Evolutionary conservation across 2,888 invertebrate species (phyloP).

Genomic region (Azorinus chamasolen): DNA sequence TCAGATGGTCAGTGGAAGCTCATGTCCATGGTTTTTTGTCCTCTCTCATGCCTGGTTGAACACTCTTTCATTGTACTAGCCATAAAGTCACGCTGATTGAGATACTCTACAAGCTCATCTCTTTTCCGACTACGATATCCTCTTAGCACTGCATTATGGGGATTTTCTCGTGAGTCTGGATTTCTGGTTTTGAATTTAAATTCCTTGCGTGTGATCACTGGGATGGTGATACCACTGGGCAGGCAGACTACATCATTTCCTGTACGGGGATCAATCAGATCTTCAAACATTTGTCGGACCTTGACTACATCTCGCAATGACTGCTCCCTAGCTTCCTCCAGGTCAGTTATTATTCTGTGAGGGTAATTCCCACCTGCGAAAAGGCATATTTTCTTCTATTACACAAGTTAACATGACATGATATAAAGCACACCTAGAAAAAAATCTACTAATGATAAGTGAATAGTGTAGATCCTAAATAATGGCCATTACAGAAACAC

Average conservation of each 20-base stretch:
- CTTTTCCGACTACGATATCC: constrained; percentile 70
- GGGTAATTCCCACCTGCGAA: constrained; percentile 69
- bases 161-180: constrained; percentile 70
- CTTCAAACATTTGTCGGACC: constrained; percentile 58
- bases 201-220: constrained; percentile 69
- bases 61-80: constrained; percentile 75
- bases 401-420: too few species aligned
- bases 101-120: constrained; percentile 70
- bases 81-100: constrained; percentile 70
- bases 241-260: constrained; percentile 72
- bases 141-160: constrained; percentile 69
- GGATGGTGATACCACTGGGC: constrained; percentile 62
- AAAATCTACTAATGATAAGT: too few species aligned
- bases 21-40: constrained; percentile 30
- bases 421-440: too few species aligned
- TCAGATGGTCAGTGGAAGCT: constrained; percentile 12
- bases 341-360: constrained; percentile 67
- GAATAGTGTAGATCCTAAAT: too few species aligned
- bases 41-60: constrained; percentile 60
- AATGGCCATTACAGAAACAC: too few species aligned
- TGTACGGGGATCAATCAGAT: constrained; percentile 56
- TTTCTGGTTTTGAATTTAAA: constrained; percentile 71
- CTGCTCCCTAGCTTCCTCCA: constrained; percentile 71
- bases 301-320: constrained; percentile 69
- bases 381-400: neutral